Evolutionary conservation across 2,113 vertebrate species (phyloP).

Genomic region (Seriola rivoliana): DNA sequence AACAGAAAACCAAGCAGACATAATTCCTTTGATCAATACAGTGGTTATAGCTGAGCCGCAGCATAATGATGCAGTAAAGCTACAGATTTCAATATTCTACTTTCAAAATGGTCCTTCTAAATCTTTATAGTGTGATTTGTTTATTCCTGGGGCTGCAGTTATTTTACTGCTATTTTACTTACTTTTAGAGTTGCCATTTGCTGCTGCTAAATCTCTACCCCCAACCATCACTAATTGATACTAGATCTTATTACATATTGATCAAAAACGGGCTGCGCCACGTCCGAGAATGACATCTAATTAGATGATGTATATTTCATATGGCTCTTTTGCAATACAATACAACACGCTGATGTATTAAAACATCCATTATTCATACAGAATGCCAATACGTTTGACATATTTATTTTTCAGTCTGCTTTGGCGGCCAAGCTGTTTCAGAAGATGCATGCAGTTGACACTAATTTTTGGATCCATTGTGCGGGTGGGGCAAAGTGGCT

Average conservation of each 20-base stretch:
- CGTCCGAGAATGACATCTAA: slow-evolving; percentile 74
- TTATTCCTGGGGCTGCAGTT: slow-evolving; percentile 39
- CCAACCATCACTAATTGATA: slow-evolving; percentile 78
- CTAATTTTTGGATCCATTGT: slow-evolving; percentile 74
- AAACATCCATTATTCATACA: slow-evolving; percentile 78
- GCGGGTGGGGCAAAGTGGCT: slow-evolving; percentile 73
- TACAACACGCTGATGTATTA: slow-evolving; percentile 74
- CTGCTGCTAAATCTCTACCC: slow-evolving; percentile 51
- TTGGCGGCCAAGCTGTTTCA: slow-evolving; percentile 65
- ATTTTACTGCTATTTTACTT: slow-evolving; percentile 62
- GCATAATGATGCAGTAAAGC: slow-evolving; percentile 60
- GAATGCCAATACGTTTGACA: slow-evolving; percentile 73
- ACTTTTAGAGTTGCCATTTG: slow-evolving; percentile 51
- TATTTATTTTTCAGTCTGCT: slow-evolving; percentile 75
- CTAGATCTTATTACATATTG: slow-evolving; percentile 81
- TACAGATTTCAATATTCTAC: slow-evolving; percentile 57
- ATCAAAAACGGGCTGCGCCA: slow-evolving; percentile 74
- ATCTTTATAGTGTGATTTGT: slow-evolving; percentile 56
- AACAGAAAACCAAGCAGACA: slow-evolving; percentile 41
- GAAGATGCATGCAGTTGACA: slow-evolving; percentile 70
- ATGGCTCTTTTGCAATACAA: slow-evolving; percentile 74
- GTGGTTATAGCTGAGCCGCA: slow-evolving; percentile 52
- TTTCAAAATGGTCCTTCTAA: slow-evolving; percentile 60
- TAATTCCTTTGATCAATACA: slow-evolving; percentile 62
- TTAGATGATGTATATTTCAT: slow-evolving; percentile 82